Evolutionary conservation across 2,797 vertebrate species (phyloP).

Genomic region (Rhinella marina): DNA sequence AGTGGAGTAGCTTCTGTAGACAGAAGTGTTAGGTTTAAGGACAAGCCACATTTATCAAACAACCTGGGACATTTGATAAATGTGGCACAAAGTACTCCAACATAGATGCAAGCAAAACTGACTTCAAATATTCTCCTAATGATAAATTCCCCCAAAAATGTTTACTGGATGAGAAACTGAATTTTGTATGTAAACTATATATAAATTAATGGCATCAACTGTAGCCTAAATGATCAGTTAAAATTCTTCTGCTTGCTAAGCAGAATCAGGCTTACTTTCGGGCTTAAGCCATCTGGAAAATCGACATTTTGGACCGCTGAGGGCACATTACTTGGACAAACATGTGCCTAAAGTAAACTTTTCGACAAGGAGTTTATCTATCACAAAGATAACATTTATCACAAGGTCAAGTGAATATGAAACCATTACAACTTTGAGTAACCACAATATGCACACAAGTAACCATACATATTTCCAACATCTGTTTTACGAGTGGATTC

Average conservation of each 20-base stretch:
- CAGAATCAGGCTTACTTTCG: neutral
- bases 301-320: slow-evolving; percentile 14
- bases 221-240: slow-evolving; percentile 1
- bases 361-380: slow-evolving; percentile 51
- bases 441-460: slow-evolving; percentile 40
- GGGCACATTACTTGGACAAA: slow-evolving; percentile 52
- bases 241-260: neutral
- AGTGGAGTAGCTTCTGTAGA: too few relatives aligned
- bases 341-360: slow-evolving; percentile 54
- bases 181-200: neutral
- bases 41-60: too few relatives aligned
- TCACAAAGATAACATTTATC: slow-evolving; percentile 60
- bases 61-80: too few relatives aligned
- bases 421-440: slow-evolving; percentile 47
- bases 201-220: neutral
- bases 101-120: too few relatives aligned
- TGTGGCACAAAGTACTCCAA: too few relatives aligned
- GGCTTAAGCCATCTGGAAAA: slow-evolving; percentile 41
- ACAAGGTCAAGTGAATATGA: slow-evolving; percentile 50
- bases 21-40: too few relatives aligned
- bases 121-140: too few relatives aligned
- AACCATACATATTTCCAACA: slow-evolving; percentile 54
- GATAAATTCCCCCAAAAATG: too few relatives aligned
- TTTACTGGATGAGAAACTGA: too few relatives aligned
- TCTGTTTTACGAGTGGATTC: slow-evolving; percentile 56